phyloP scores from a whole-genome alignment of 2,888 invertebrate genomes.

The Ophraella communa region DNA sequence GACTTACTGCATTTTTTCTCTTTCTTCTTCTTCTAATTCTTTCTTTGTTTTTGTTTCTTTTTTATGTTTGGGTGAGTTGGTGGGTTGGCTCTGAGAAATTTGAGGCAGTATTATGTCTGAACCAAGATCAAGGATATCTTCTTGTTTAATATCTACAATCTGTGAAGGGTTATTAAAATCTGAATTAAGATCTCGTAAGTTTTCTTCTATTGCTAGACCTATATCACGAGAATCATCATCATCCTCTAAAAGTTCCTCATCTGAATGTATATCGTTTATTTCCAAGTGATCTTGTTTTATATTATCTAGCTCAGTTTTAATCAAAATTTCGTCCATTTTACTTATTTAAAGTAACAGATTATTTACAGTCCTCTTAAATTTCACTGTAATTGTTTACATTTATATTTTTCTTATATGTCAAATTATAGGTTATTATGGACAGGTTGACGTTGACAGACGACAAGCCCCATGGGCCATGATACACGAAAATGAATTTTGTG shows the following conservation, averaged over 20 bases:
- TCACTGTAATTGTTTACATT: background rate
- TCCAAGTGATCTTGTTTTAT: constrained; percentile 52
- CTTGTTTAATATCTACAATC: constrained; percentile 31
- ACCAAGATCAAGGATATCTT: constrained; percentile 45
- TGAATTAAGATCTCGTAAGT: constrained; percentile 31
- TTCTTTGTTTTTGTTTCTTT: constrained; percentile 78
- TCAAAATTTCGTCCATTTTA: constrained; percentile 42
- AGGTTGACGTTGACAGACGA: too few relatives aligned
- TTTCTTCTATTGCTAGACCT: constrained; percentile 51
- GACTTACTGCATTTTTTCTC: constrained; percentile 94
- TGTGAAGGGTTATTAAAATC: constrained; percentile 15
- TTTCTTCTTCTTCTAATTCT: constrained; percentile 91
- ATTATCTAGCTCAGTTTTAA: constrained; percentile 38
- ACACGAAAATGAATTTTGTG: too few relatives aligned
- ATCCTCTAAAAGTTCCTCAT: constrained; percentile 52
- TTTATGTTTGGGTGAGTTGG: constrained; percentile 60
- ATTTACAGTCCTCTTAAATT: background rate
- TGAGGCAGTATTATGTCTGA: constrained; percentile 56
- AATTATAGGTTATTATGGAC: too few relatives aligned
- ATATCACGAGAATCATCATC: constrained; percentile 51
- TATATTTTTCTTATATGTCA: background rate
- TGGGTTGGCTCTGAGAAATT: constrained; percentile 47
- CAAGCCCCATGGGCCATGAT: too few relatives aligned
- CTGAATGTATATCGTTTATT: constrained; percentile 52
- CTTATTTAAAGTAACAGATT: background rate